Base-by-base conservation (phyloP, 1,140 invertebrate genomes). In the Caenorhabditis briggsae region DNA sequence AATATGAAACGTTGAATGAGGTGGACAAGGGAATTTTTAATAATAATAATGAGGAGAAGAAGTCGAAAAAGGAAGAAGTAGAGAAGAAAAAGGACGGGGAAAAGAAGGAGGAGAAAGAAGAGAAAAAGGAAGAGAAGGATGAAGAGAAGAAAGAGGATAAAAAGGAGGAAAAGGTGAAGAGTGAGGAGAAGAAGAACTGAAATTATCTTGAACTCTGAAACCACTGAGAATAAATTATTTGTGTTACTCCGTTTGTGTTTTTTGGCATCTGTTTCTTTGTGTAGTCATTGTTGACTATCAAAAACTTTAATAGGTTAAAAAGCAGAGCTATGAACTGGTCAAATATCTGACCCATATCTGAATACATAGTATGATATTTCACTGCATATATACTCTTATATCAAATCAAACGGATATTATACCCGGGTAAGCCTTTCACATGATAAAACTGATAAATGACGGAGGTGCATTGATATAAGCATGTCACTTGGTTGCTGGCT, bases 1-100 rank as follows among this genome's bases (percentile, higher is more conserved):
- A 89, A 64, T 89, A 89, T 61, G 89, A 89, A 56, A 89, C 89
- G 18, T 85, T 89, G 41, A 87, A 86, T 48, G 88, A 87, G 11
- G 74, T 89, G 48, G 82, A 85, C n/a, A 83, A 89, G 50, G 86
- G 84, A 74, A 82, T 89, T 46, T 89, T 89, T 55, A 86, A 89
- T 86, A 83, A 89, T 12, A 64, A 64, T 74, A 78, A 78, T 78
- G 70, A 48, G n/a, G 64, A 70, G 16, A 70, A 70, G 64, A 70
- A 70, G 64, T 70, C 64, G 41, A 70, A 70, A 46, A 70, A 70
- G 41, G 18, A 12, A 46, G 16, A 43, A 7, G 12, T n/a, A n/a
- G n/a, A 70, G 64, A 46, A 70, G 64, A 48, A 70, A 46, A 41
- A 50, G 23, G 70, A 50, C 9, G 23, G 23, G 20, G 50, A 78